phyloP scores from a whole-genome alignment of 2,888 invertebrate species.

The Mantis religiosa region DNA sequence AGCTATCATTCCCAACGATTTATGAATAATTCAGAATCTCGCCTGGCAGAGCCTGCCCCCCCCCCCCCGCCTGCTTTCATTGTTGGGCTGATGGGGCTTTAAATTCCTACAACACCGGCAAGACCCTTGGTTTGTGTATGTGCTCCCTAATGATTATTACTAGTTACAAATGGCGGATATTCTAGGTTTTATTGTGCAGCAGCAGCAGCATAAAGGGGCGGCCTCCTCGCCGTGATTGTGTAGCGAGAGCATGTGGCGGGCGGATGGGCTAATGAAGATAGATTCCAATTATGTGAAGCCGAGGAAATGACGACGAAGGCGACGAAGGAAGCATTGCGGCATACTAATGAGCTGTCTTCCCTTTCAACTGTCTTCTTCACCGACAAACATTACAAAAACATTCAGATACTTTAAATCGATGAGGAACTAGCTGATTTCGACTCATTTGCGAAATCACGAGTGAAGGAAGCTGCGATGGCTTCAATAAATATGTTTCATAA shows the following conservation, averaged over 20 bases:
- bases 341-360: conserved; percentile 19
- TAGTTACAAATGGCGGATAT: neutral
- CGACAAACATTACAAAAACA: too few species aligned
- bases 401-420: too few species aligned
- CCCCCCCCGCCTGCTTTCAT: neutral
- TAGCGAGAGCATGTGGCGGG: neutral
- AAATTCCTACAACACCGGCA: neutral
- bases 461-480: too few species aligned
- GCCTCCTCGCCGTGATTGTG: conserved; percentile 12
- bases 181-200: conserved; percentile 9
- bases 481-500: too few species aligned
- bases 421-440: too few species aligned
- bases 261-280: conserved; percentile 25
- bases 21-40: neutral
- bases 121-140: neutral
- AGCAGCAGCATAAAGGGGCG: conserved; percentile 3
- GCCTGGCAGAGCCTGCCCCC: neutral
- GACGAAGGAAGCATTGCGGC: neutral
- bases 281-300: conserved; percentile 23
- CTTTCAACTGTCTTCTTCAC: neutral
- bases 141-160: conserved; percentile 1
- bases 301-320: conserved; percentile 7
- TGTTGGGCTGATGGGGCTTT: neutral
- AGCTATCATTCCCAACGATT: neutral
- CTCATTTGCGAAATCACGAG: too few species aligned